Evolutionary conservation across 2,888 invertebrate species (phyloP), one percentile per base, ranked within the genome.

Genomic region (Aspidiotus destructor): DNA sequence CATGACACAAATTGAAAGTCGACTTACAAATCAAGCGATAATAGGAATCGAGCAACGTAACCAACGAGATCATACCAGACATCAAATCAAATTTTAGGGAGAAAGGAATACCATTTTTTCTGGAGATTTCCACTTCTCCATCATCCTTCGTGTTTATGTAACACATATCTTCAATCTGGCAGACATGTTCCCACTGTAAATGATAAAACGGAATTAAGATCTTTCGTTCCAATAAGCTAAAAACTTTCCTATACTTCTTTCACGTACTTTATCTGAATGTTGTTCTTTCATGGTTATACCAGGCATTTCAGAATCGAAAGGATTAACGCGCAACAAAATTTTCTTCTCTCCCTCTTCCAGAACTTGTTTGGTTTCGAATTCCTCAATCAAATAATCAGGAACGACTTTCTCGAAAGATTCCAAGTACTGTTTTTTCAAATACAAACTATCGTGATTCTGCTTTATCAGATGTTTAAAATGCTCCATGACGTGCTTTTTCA

Each of bases 1-100:
- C 87, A 75, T 86, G 86, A 75, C 92, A 94, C 71, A 94, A 80
- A 79, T 92, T 92, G 75, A 91, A 90, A 53, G 88, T 92, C 92
- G 92, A 94, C 79, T 92, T 93, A 58, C 87, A 86, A 75, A 86
- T 86, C 73, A 92, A 79, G 74, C 91, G 84, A 76, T 92, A 93
- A 78, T 94, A 94, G 68, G 92, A 92, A 77, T 91, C 88, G 71
- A 93, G 79, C 68, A 87, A 81, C 70, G 89, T 87, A 71, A 92
- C 86, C 77, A 92, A 91, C 0, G 91, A 89, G 69, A 86, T 83
- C 75, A 90, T 80, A 61, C 83, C 80, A 61, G 83, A 80, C 71
- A 84, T 81, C 10, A 84, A 82, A 74, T 82, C 55, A 17, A 71
- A 71, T 55, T 85, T 86, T 70, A 89, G 80, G 76, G 87, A 87